These are phyloP conservation scores for Apamea crenata DNA, from an alignment of 2,888 invertebrate genomes.

Conservation along the genomic window DNA sequence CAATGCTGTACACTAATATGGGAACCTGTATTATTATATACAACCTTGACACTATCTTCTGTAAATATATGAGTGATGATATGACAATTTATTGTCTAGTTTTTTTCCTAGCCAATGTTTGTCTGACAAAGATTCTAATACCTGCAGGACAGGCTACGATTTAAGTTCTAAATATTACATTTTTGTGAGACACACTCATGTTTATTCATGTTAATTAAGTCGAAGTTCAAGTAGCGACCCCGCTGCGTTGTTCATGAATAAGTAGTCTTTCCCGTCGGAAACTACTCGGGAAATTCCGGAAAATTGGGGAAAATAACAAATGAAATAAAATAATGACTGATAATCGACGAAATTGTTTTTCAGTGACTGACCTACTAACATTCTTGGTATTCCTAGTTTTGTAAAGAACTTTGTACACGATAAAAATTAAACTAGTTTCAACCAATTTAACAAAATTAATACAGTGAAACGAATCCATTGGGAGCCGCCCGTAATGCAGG, in stretches of 20 bases:
- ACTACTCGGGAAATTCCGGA: not conserved
- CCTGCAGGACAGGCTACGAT: not conserved
- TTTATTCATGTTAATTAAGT: constrained; percentile 16
- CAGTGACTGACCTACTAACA: not conserved
- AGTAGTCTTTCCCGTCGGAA: not conserved
- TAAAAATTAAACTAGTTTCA: constrained; percentile 22
- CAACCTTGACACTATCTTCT: constrained; percentile 68
- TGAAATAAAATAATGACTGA: not conserved
- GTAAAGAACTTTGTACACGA: not conserved
- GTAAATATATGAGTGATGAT: constrained; percentile 49
- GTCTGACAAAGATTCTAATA: not conserved
- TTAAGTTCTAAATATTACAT: not conserved
- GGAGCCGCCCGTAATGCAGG: constrained; percentile 52
- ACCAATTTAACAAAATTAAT: constrained; percentile 48
- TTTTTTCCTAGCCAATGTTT: not conserved
- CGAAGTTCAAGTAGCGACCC: not conserved
- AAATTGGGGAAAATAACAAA: not conserved
- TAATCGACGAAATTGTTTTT: not conserved
- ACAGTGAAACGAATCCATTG: constrained; percentile 53
- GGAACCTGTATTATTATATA: constrained; percentile 70
- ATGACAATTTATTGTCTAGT: constrained; percentile 3
- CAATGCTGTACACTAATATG: constrained; percentile 68
- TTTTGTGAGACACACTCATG: not conserved
- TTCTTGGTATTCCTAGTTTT: not conserved
- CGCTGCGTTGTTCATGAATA: constrained; percentile 6